phyloP scores from a whole-genome alignment of 2,888 invertebrate genomes.

The Catocala nupta region DNA sequence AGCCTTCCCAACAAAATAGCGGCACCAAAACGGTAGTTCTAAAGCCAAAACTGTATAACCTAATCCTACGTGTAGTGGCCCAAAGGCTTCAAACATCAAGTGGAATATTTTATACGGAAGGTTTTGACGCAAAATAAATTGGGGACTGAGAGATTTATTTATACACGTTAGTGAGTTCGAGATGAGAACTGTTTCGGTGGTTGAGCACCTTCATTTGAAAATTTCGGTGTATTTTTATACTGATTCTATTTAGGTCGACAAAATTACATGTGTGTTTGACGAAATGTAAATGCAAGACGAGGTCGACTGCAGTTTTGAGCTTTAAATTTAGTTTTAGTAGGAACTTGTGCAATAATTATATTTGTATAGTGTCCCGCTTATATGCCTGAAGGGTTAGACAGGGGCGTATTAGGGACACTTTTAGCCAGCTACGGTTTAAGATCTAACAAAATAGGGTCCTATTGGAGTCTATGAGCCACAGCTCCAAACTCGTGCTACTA shows the following conservation, averaged over 20 bases:
- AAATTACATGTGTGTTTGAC: background rate
- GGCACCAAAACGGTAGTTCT: constrained; percentile 4
- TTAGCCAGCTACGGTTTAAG: too few relatives aligned
- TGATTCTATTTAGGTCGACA: background rate
- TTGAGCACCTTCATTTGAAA: constrained; percentile 13
- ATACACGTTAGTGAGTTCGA: constrained; percentile 44
- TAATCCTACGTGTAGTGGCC: constrained; percentile 46
- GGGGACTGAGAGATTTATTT: constrained; percentile 50
- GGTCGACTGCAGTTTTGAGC: background rate
- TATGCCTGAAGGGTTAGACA: too few relatives aligned
- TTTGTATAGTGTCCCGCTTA: too few relatives aligned
- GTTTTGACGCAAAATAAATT: constrained; percentile 52
- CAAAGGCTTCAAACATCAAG: constrained; percentile 42
- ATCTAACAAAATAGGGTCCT: too few relatives aligned
- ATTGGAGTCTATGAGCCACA: too few relatives aligned
- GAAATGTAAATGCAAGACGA: background rate
- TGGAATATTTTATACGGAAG: constrained; percentile 46
- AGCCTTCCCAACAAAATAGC: background rate
- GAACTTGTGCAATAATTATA: too few relatives aligned
- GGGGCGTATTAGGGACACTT: too few relatives aligned
- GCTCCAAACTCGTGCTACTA: too few relatives aligned
- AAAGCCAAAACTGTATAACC: constrained; percentile 28
- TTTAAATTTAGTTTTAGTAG: background rate
- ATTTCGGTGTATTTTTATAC: background rate
- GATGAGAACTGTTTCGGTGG: constrained; percentile 23